Evolutionary conservation across 1,140 invertebrate species (phyloP).

Genomic region (Rhizoglyphus robini): DNA sequence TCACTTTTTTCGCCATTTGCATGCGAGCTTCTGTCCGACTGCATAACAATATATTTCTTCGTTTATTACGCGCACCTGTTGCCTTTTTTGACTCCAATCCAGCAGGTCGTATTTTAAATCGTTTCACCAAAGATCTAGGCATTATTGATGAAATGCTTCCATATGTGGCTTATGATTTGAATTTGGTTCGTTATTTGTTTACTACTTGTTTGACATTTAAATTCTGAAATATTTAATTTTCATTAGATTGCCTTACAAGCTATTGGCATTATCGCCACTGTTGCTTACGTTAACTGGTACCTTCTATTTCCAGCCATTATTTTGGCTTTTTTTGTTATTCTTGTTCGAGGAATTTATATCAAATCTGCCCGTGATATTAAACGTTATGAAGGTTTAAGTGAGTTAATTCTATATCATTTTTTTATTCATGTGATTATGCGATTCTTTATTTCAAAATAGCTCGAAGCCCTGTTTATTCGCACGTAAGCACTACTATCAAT

Average conservation of each 20-base stretch:
- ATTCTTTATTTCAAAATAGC: conserved; percentile 22
- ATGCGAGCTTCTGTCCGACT: conserved; percentile 58
- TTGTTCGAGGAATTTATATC: conserved; percentile 54
- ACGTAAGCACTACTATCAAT: conserved; percentile 37
- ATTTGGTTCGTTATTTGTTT: conserved; percentile 45
- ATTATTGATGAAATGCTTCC: conserved; percentile 36
- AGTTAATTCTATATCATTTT: conserved; percentile 35
- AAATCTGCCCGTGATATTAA: conserved; percentile 70
- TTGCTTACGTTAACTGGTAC: conserved; percentile 25
- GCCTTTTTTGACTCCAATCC: conserved; percentile 77
- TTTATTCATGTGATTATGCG: conserved; percentile 51
- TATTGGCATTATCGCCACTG: conserved; percentile 12
- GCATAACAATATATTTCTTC: conserved; percentile 68
- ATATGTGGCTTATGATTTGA: conserved; percentile 65
- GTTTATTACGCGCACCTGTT: conserved; percentile 63
- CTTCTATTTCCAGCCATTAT: conserved; percentile 51
- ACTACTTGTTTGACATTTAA: conserved; percentile 37
- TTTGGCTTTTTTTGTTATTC: conserved; percentile 41
- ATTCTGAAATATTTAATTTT: conserved; percentile 16
- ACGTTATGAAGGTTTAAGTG: conserved; percentile 58
- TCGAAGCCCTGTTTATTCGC: conserved; percentile 36
- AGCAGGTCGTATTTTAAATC: conserved; percentile 34
- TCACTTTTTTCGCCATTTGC: conserved; percentile 58
- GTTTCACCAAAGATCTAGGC: conserved; percentile 27
- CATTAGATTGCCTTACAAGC: conserved; percentile 7